Percentiles rank a stretch among this genome's conserved stretches.
Conservation (phyloP, 37 sponge, comb jelly and placozoan genomes). For the Diacarnus erythraeanus region DNA sequence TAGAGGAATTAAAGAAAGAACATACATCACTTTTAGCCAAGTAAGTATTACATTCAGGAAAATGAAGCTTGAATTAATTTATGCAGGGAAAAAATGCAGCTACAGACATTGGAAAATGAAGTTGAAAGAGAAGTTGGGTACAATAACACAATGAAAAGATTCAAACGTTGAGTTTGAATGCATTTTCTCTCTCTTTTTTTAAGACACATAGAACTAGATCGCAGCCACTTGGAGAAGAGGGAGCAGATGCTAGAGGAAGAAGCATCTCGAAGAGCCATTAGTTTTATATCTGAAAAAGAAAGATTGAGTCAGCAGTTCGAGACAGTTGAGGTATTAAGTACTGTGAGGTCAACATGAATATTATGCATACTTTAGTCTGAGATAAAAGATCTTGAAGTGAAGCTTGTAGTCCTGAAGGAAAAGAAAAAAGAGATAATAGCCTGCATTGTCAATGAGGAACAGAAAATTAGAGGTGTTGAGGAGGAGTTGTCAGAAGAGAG, state of each 20-base stretch:
- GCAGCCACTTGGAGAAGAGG: slow-evolving; percentile 52
- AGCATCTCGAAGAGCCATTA: slow-evolving; percentile 13
- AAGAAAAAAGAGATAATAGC: neutral
- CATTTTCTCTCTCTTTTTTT: neutral
- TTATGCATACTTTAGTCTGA: slow-evolving; percentile 17
- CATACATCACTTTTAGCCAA: slow-evolving; percentile 15
- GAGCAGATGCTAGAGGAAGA: slow-evolving; percentile 42
- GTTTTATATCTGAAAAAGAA: slow-evolving; percentile 28
- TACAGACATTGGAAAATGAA: slow-evolving; percentile 47
- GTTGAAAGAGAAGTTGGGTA: slow-evolving; percentile 60
- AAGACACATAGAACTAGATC: slow-evolving; percentile 66
- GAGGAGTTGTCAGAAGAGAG: slow-evolving; percentile 43
- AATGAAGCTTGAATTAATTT: neutral
- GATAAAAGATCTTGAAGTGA: slow-evolving; percentile 35
- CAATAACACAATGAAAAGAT: too few relatives aligned
- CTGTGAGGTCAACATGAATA: neutral
- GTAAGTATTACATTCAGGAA: neutral
- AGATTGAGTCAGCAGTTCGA: slow-evolving; percentile 13
- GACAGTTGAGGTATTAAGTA: slow-evolving; percentile 11
- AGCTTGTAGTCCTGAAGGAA: slow-evolving; percentile 8
- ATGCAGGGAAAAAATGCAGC: slow-evolving; percentile 47
- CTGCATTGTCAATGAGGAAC: slow-evolving; percentile 21
- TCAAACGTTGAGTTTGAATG: neutral
- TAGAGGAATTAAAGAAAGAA: slow-evolving; percentile 23
- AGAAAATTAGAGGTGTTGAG: slow-evolving; percentile 11